Evolutionary conservation across 1,140 invertebrate species (phyloP).

Genomic region (Andricus grossulariae): DNA sequence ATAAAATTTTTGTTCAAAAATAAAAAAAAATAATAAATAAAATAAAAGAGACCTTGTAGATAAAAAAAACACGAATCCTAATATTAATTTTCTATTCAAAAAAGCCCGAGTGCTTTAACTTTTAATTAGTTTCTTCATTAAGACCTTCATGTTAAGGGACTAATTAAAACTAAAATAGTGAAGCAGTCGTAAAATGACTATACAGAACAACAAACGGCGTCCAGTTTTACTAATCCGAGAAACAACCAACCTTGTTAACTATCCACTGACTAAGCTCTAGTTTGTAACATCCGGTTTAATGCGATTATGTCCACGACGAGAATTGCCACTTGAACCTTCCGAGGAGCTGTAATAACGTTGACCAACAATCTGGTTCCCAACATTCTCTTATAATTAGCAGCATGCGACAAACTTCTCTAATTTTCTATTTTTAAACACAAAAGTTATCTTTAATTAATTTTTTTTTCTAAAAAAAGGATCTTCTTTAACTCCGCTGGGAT

Average conservation of each 20-base stretch:
- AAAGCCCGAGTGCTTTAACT: too few relatives aligned
- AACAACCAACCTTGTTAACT: neutral
- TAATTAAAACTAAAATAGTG: neutral
- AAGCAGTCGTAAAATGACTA: neutral
- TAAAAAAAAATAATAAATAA: too few relatives aligned
- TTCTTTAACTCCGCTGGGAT: too few relatives aligned
- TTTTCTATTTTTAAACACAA: too few relatives aligned
- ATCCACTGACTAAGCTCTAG: slow-evolving; percentile 6
- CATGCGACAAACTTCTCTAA: neutral
- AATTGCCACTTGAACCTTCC: slow-evolving; percentile 18
- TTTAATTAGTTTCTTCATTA: too few relatives aligned
- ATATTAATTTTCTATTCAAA: too few relatives aligned
- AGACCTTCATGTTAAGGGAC: too few relatives aligned
- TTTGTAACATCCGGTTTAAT: neutral
- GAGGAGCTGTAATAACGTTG: neutral
- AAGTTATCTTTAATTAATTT: too few relatives aligned
- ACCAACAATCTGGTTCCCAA: neutral
- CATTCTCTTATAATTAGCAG: neutral
- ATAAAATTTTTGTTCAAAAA: too few relatives aligned
- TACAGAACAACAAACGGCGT: neutral
- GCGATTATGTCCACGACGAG: neutral
- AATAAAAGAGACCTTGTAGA: too few relatives aligned
- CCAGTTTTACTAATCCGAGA: neutral
- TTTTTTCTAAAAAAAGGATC: too few relatives aligned
- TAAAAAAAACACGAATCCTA: too few relatives aligned